These are phyloP conservation scores for Sinocyclocheilus grahami DNA, from an alignment of 2,113 vertebrate species.

Conservation along the genomic window DNA sequence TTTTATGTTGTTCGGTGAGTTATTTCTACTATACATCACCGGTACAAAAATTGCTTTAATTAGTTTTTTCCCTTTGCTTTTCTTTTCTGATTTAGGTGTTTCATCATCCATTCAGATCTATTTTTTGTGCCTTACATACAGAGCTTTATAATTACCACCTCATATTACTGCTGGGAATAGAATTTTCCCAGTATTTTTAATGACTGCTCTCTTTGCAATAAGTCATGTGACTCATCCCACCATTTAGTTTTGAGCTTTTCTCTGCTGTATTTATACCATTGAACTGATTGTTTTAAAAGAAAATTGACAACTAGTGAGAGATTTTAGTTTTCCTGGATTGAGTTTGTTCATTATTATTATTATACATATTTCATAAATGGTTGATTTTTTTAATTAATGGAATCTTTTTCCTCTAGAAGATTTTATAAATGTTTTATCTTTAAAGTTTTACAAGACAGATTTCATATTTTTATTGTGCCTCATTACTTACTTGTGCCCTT, in stretches of 20 bases:
- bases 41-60: not conserved
- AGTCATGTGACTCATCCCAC: not conserved
- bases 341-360: not conserved
- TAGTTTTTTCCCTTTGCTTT: not conserved
- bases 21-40: not conserved
- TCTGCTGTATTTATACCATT: not conserved
- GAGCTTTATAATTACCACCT: conserved; percentile 53
- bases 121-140: conserved; percentile 43
- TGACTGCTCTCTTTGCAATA: conserved; percentile 14
- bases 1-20: not conserved
- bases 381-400: not conserved
- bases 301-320: not conserved
- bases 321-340: not conserved
- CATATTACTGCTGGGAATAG: conserved; percentile 53
- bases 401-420: not conserved
- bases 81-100: conserved; percentile 3
- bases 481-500: not conserved
- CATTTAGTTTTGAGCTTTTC: not conserved
- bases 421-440: no score
- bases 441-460: not conserved
- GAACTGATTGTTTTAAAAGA: not conserved
- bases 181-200: conserved; percentile 53
- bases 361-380: not conserved
- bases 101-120: not conserved
- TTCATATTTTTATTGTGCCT: not conserved